phyloP scores from a whole-genome alignment of 2,113 vertebrate genomes.

The Polyodon spathula region DNA sequence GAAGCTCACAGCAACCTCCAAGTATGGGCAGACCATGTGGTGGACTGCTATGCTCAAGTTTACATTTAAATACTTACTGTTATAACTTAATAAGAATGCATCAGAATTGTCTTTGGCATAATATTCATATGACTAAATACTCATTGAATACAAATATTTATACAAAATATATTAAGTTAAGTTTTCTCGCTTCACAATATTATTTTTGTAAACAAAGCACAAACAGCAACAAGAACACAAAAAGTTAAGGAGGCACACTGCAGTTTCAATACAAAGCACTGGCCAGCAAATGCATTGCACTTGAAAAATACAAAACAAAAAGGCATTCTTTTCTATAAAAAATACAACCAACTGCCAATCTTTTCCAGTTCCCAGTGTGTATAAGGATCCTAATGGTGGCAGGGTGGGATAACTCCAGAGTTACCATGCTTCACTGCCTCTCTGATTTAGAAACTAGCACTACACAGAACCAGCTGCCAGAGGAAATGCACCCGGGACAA shows the following conservation, averaged over 20 bases:
- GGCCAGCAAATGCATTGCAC: slow-evolving; percentile 50
- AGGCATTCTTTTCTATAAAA: slow-evolving; percentile 21
- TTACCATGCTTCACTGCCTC: slow-evolving; percentile 10
- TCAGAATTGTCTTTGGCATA: slow-evolving; percentile 54
- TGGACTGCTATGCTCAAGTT: slow-evolving; percentile 33
- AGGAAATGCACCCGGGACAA: background rate
- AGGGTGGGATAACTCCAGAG: slow-evolving; percentile 32
- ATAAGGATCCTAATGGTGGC: slow-evolving; percentile 21
- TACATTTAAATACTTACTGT: slow-evolving; percentile 30
- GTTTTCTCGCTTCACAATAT: slow-evolving; percentile 52
- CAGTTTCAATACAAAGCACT: slow-evolving; percentile 29
- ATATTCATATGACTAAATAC: slow-evolving; percentile 40
- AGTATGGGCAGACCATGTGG: slow-evolving; percentile 46
- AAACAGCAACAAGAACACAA: slow-evolving; percentile 21
- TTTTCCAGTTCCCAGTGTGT: slow-evolving; percentile 41
- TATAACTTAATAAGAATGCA: slow-evolving; percentile 56
- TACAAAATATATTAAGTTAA: slow-evolving; percentile 66
- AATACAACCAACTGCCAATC: slow-evolving; percentile 22
- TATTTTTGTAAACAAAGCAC: slow-evolving; percentile 56
- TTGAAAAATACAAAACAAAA: slow-evolving; percentile 12
- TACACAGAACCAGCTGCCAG: slow-evolving; percentile 41
- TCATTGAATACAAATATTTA: slow-evolving; percentile 34
- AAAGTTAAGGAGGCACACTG: slow-evolving; percentile 16
- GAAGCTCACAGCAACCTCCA: slow-evolving; percentile 58
- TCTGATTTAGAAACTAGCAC: slow-evolving; percentile 8